These are phyloP conservation scores for Polylopha cassiicola DNA, from an alignment of 2,888 invertebrate genomes.

Conservation along the genomic window DNA sequence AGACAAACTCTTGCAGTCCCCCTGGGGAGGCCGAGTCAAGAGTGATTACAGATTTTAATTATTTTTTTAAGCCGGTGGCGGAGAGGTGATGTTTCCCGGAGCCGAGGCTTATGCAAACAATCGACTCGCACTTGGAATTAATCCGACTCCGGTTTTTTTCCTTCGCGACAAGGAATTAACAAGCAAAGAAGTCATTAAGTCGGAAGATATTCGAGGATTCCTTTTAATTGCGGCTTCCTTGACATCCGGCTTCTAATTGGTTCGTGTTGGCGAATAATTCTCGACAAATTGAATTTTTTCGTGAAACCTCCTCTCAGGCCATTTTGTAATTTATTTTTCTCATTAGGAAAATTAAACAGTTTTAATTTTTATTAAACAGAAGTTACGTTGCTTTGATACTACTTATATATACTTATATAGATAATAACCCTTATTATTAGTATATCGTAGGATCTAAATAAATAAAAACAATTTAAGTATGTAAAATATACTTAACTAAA, in stretches of 20 bases:
- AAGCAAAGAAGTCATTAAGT: conserved; percentile 77
- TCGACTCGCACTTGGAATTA: conserved; percentile 77
- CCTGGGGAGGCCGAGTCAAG: conserved; percentile 68
- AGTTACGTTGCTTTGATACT: too few relatives aligned
- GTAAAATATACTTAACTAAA: too few relatives aligned
- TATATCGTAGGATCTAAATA: too few relatives aligned
- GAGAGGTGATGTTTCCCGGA: conserved; percentile 73
- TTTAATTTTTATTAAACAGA: conserved; percentile 3
- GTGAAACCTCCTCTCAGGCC: conserved; percentile 34
- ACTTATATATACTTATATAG: too few relatives aligned
- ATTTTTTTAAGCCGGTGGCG: conserved; percentile 77
- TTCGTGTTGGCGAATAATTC: conserved; percentile 61
- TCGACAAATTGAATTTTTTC: conserved; percentile 59
- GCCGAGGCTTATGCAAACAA: conserved; percentile 75
- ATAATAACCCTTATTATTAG: too few relatives aligned
- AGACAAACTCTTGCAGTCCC: conserved; percentile 49
- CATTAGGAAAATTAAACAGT: conserved; percentile 7
- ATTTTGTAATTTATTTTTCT: conserved; percentile 22
- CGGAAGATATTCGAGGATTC: conserved; percentile 74
- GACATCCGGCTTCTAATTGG: conserved; percentile 71
- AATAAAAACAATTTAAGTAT: too few relatives aligned
- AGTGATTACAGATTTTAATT: conserved; percentile 78
- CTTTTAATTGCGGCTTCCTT: conserved; percentile 74
- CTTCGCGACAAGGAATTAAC: conserved; percentile 76
- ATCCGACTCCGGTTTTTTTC: conserved; percentile 70